Percentiles rank a stretch among this genome's conserved stretches.
phyloP scores from a whole-genome alignment of 2,113 vertebrate genomes.

The Elgaria multicarinata region DNA sequence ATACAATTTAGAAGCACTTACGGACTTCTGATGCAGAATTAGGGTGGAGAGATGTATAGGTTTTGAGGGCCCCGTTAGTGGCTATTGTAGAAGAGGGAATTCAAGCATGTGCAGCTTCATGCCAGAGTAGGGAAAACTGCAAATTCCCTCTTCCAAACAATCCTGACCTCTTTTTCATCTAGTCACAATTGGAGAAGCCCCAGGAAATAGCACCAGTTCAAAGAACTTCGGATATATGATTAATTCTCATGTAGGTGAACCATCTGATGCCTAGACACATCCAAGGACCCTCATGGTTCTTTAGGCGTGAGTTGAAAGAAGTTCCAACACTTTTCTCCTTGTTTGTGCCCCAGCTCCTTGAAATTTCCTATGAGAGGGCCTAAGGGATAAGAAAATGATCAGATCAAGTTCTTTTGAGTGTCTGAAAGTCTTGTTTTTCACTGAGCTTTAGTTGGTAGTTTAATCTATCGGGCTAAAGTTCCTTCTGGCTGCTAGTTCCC shows the following conservation, averaged over 20 bases:
- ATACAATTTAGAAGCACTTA: background rate
- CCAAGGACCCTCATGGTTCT: background rate
- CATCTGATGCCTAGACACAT: background rate
- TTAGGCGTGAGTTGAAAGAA: background rate
- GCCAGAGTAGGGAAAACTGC: background rate
- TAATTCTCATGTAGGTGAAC: background rate
- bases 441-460: background rate
- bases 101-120: background rate
- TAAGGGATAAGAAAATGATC: too few relatives aligned
- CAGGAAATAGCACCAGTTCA: background rate
- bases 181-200: too few relatives aligned
- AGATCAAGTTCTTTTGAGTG: too few relatives aligned
- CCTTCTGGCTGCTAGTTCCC: background rate
- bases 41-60: background rate
- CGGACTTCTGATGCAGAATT: background rate
- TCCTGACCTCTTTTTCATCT: background rate
- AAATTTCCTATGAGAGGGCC: too few relatives aligned
- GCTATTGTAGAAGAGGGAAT: too few relatives aligned
- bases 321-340: background rate
- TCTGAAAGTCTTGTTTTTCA: background rate
- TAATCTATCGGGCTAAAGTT: background rate
- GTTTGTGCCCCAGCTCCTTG: background rate
- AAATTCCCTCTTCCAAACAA: background rate
- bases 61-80: background rate
- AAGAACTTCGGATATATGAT: background rate